Conservation (phyloP, 2,888 invertebrate genomes). For the Romanomermis culicivorax region DNA sequence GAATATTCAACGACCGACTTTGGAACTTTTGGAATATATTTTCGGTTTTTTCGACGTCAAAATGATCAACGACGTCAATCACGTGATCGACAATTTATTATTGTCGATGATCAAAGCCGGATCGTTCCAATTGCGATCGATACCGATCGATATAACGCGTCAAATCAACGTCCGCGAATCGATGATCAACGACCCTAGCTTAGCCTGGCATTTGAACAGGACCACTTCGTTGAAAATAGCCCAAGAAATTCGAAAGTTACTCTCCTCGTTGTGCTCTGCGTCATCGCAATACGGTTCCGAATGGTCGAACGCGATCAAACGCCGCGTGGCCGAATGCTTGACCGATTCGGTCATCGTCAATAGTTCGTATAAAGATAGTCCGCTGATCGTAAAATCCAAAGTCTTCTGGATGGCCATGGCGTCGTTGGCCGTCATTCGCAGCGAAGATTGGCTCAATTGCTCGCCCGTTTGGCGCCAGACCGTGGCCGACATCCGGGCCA, state of each 20-base stretch:
- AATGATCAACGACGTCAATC: neutral
- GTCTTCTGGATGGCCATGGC: neutral
- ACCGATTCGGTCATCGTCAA: neutral
- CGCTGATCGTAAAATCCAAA: neutral
- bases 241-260: constrained; percentile 11
- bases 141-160: constrained; percentile 13
- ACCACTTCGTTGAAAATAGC: constrained; percentile 18
- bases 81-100: constrained; percentile 19
- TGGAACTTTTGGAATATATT: constrained; percentile 20
- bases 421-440: neutral
- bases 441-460: constrained; percentile 5
- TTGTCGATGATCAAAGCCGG: constrained; percentile 22
- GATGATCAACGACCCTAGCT: neutral
- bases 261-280: constrained; percentile 14
- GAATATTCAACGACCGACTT: constrained; percentile 21
- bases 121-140: constrained; percentile 22
- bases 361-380: neutral
- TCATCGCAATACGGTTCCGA: constrained; percentile 11
- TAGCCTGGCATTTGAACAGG: constrained; percentile 19
- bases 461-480: constrained; percentile 1
- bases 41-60: neutral
- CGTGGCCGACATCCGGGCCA: neutral
- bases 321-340: constrained; percentile 11
- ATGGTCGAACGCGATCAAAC: constrained; percentile 17
- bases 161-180: constrained; percentile 17